Base-by-base conservation (phyloP, 2,113 vertebrate species). In the Perognathus longimembris region DNA sequence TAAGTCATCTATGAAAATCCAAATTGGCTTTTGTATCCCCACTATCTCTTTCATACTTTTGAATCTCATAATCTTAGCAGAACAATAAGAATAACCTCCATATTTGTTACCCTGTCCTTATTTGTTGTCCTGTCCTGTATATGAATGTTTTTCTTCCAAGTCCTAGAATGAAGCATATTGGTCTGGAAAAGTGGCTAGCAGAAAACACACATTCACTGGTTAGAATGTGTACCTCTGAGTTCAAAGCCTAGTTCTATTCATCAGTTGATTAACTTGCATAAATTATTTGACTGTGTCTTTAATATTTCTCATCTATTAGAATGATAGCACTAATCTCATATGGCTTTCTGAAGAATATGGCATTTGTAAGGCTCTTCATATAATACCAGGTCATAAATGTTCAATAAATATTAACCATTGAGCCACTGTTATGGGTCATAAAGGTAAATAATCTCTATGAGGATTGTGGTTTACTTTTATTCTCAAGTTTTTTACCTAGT, bases 1-100 rank as follows among this genome's bases (percentile, higher is more conserved):
- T 76, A 91, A 95, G 85, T 54, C 85, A 75, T 21, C n/a, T 63
- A 82, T 69, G 12, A 86, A 66, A 89, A 67, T 38, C 4, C 45
- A 86, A 73, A 67, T 67, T 50, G 4, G n/a, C 38, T 86, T 42
- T 42, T 73, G 28, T 40, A 42, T 36, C 90, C 7, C n/a, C 9
- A 54, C 57, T 66, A 38, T 77, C 30, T 69, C n/a, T 34, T 69
- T 38, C n/a, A 74, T 14, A 84, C 69, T 36, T 89, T 50, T 71
- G 57, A 38, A 78, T 28, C n/a, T 64, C 42, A 81, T 54, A 34
- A 74, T 78, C 42, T 82, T 18, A 80, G 30, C 79, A 76, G 76
- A 86, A 87, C 32, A 90, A 59, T 17, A 69, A 14, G 14, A 92
- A 66, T 50, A n/a, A 80, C 50, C 21, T 86, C 32, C 15, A 64